Conservation (phyloP, 2,113 vertebrate genomes). For the Cephalopterus ornatus region DNA sequence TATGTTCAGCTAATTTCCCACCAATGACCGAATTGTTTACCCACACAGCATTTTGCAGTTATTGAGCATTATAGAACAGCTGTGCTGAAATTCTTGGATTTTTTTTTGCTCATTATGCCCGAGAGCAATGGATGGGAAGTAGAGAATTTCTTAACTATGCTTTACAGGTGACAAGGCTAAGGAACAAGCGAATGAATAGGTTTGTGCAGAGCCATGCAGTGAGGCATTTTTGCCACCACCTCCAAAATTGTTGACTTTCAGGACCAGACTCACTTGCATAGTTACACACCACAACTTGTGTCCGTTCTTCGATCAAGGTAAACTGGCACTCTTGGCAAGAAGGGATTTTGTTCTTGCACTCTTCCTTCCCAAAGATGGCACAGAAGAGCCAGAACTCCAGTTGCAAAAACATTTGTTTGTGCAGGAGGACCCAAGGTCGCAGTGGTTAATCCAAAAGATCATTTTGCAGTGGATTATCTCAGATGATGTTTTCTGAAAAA, state of each 20-base stretch:
- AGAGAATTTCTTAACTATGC: not conserved
- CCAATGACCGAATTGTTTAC: not conserved
- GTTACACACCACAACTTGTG: rapidly evolving
- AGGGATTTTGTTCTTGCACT: not conserved
- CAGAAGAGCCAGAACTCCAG: not conserved
- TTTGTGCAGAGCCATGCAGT: not conserved
- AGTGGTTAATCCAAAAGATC: not conserved
- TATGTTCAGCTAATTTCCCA: not conserved
- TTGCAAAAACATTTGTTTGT: not conserved
- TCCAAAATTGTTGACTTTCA: not conserved
- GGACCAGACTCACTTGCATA: not conserved
- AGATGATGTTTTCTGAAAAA: not conserved
- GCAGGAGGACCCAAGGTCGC: not conserved
- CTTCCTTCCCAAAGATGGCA: not conserved
- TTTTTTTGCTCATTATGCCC: not conserved
- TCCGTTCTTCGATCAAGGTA: not conserved
- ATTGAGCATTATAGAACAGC: not conserved
- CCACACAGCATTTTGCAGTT: not conserved
- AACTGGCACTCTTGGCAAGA: not conserved
- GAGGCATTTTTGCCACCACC: not conserved
- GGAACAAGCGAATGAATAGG: not conserved
- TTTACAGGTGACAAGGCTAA: not conserved
- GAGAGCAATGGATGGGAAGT: not conserved
- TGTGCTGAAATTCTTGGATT: not conserved
- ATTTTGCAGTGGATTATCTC: not conserved